Evolutionary conservation across 2,888 invertebrate species (phyloP).

Genomic region (Drosophila bunnanda): DNA sequence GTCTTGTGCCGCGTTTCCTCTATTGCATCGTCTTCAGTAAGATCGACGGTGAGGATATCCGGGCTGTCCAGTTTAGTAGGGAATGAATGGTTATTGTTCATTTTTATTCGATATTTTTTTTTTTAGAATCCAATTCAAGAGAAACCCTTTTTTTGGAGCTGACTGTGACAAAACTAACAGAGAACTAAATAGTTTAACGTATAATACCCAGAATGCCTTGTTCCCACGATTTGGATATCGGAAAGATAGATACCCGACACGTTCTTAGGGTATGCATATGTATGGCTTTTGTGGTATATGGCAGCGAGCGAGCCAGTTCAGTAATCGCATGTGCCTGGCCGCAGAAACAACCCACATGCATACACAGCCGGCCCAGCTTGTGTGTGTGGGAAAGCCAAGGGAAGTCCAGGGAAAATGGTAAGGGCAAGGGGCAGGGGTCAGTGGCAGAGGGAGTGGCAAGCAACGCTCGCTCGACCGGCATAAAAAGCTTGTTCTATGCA

Average conservation of each 20-base stretch:
- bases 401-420: not conserved
- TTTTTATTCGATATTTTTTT: not conserved
- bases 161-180: not conserved
- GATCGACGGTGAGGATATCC: not conserved
- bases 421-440: conserved; percentile 20
- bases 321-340: conserved; percentile 70
- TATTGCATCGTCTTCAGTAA: not conserved
- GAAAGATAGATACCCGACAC: not conserved
- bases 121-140: not conserved
- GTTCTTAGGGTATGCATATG: conserved; percentile 25
- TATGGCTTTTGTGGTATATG: conserved; percentile 45
- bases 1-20: accelerated
- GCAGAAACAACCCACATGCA: conserved; percentile 57
- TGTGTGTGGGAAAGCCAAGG: conserved; percentile 21
- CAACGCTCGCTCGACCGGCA: conserved; percentile 52
- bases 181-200: too few relatives aligned
- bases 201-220: not conserved
- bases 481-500: conserved; percentile 79
- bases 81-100: not conserved
- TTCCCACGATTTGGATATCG: not conserved
- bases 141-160: not conserved
- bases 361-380: conserved; percentile 38
- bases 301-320: conserved; percentile 49
- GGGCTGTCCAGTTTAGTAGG: not conserved
- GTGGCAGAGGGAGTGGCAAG: conserved; percentile 49